Evolutionary conservation across 2,797 vertebrate genomes (phyloP).

Genomic region (Cercopithecus hamlyni): DNA sequence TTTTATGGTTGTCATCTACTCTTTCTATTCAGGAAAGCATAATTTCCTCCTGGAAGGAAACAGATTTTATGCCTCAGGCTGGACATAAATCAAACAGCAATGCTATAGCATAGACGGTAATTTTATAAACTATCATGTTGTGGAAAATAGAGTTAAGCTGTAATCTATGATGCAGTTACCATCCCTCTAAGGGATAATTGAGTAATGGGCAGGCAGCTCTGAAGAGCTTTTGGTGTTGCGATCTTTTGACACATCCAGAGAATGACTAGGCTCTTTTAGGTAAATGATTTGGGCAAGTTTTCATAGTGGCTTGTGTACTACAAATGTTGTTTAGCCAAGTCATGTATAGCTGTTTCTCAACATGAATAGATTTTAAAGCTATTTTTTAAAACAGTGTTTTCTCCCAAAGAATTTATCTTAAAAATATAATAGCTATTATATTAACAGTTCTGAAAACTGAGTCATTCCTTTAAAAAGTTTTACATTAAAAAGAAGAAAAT

Average conservation of each 20-base stretch:
- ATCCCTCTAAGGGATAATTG: conserved; percentile 79
- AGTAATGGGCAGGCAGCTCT: conserved; percentile 78
- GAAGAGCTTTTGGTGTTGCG: conserved; percentile 61
- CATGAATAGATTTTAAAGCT: conserved; percentile 23
- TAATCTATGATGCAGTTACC: conserved; percentile 82
- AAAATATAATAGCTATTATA: background rate
- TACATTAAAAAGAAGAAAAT: background rate
- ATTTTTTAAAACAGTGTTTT: background rate
- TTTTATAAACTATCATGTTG: conserved; percentile 86
- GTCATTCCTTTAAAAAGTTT: background rate
- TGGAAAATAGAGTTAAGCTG: conserved; percentile 83
- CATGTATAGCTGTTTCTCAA: background rate
- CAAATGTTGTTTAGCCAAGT: conserved; percentile 6
- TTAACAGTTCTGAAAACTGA: background rate
- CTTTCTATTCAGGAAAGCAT: conserved; percentile 78
- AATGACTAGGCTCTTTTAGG: conserved; percentile 34
- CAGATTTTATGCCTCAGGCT: conserved; percentile 84
- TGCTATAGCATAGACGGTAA: conserved; percentile 80
- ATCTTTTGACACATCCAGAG: conserved; percentile 44
- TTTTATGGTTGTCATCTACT: conserved; percentile 72
- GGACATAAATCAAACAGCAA: conserved; percentile 86
- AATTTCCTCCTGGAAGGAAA: conserved; percentile 84
- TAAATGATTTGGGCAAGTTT: conserved; percentile 59
- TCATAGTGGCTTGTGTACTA: background rate
- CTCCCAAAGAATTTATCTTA: background rate